Evolutionary conservation across 1,140 invertebrate genomes (phyloP).

Genomic region (Cyclargus thomasi): DNA sequence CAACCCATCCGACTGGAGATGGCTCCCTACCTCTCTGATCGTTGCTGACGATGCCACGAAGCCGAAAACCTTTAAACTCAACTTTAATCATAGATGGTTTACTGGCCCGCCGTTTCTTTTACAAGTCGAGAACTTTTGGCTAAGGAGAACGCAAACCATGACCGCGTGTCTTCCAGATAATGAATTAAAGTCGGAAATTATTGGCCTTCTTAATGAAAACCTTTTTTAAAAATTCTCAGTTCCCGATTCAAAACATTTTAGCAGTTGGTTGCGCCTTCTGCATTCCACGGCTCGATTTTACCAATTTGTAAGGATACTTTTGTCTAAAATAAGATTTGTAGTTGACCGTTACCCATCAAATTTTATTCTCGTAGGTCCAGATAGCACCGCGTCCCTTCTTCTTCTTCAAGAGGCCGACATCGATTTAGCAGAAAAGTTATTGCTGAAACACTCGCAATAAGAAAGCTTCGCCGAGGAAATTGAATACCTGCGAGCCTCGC

Average conservation of each 20-base stretch:
- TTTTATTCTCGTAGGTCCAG: too few species aligned
- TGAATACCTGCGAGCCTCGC: background rate
- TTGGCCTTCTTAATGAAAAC: too few species aligned
- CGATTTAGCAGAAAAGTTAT: background rate
- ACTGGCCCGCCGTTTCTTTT: background rate
- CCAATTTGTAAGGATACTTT: background rate
- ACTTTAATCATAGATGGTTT: background rate
- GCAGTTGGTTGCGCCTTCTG: background rate
- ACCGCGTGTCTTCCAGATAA: background rate
- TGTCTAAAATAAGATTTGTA: too few species aligned
- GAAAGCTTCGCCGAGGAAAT: slow-evolving; percentile 1
- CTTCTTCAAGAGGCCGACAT: too few species aligned
- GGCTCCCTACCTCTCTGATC: background rate
- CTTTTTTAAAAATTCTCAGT: background rate
- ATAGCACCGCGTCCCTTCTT: too few species aligned
- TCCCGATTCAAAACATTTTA: background rate
- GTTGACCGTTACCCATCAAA: too few species aligned
- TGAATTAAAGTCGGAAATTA: background rate
- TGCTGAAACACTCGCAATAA: background rate
- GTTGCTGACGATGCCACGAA: background rate
- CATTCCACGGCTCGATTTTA: background rate
- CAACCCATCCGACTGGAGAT: background rate
- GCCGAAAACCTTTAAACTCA: background rate
- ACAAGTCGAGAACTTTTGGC: background rate
- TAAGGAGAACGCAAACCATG: background rate